Percentiles rank a stretch among this genome's conserved stretches.
These are phyloP conservation scores for Nebria brevicollis DNA, from an alignment of 2,888 invertebrate species.

Conservation along the genomic window DNA sequence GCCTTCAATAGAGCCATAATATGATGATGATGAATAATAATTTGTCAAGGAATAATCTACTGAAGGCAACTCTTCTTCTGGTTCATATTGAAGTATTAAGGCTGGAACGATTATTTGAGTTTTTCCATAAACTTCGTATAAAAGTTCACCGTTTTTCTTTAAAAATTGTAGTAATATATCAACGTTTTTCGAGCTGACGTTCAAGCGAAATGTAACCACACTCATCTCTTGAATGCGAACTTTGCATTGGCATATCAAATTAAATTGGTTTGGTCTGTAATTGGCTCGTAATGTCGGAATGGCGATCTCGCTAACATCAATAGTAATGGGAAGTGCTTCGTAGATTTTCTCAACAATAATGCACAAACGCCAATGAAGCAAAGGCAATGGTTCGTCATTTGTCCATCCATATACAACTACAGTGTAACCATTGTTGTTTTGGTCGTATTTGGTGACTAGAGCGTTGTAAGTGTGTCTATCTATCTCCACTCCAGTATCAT, in stretches of 20 bases:
- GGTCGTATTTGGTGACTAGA: constrained; percentile 51
- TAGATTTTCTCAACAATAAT: constrained; percentile 50
- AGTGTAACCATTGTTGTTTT: constrained; percentile 57
- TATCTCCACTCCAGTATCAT: constrained; percentile 56
- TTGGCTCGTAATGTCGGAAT: constrained; percentile 14
- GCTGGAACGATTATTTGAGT: constrained; percentile 1
- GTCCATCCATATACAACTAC: constrained; percentile 58
- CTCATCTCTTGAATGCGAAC: constrained; percentile 49
- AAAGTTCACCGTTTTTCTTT: constrained; percentile 47
- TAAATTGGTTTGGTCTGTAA: constrained; percentile 51
- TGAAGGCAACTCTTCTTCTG: background rate
- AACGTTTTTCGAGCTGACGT: constrained; percentile 48
- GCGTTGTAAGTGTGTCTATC: constrained; percentile 53
- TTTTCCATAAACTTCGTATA: constrained; percentile 49
- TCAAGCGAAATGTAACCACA: constrained; percentile 50
- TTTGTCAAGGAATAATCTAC: background rate
- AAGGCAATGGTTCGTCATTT: constrained; percentile 11
- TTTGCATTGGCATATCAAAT: constrained; percentile 50
- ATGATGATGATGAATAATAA: background rate
- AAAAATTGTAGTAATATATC: constrained; percentile 49
- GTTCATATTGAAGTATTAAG: background rate
- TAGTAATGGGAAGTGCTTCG: constrained; percentile 3
- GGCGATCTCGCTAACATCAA: background rate
- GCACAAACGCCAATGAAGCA: constrained; percentile 54
- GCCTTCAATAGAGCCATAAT: background rate